Percentiles rank a stretch among this genome's conserved stretches.
Conservation (phyloP, 2,113 vertebrate genomes). For the Coregonus clupeaformis region DNA sequence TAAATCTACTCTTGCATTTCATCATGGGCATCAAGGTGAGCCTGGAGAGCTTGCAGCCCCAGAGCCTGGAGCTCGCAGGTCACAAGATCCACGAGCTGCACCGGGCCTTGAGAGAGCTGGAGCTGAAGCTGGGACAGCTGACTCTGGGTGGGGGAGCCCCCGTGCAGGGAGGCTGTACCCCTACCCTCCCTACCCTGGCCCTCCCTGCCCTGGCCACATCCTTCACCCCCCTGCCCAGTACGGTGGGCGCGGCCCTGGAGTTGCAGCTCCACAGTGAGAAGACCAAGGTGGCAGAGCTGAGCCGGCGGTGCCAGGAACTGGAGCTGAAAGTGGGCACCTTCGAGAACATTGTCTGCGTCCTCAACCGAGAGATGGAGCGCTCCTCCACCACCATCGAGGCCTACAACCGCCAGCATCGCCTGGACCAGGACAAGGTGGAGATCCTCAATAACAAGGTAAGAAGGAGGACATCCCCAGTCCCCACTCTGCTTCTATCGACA, state of each 20-base stretch:
- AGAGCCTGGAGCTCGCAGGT: constrained; percentile 74
- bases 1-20: constrained; percentile 85
- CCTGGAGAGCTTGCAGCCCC: constrained; percentile 78
- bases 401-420: constrained; percentile 84
- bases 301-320: constrained; percentile 80
- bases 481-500: background rate
- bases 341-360: constrained; percentile 95
- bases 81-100: constrained; percentile 77
- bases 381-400: constrained; percentile 86
- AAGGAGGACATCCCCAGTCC: background rate
- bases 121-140: constrained; percentile 75
- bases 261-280: constrained; percentile 77
- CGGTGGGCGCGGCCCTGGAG: constrained; percentile 68
- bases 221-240: constrained; percentile 71
- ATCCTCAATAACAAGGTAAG: constrained; percentile 87
- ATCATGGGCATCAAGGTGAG: constrained; percentile 84
- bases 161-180: constrained; percentile 58
- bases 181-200: constrained; percentile 12
- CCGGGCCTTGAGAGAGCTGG: constrained; percentile 76
- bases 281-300: constrained; percentile 74
- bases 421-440: constrained; percentile 94
- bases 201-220: constrained; percentile 66
- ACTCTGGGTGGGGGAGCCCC: constrained; percentile 45
- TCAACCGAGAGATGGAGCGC: constrained; percentile 93
- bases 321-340: constrained; percentile 89